A percentile compares a stretch with the other conserved stretches of the same genome.
These are phyloP conservation scores for Melipona quadrifasciata DNA, from an alignment of 1,140 invertebrate genomes.

Conservation along the genomic window DNA sequence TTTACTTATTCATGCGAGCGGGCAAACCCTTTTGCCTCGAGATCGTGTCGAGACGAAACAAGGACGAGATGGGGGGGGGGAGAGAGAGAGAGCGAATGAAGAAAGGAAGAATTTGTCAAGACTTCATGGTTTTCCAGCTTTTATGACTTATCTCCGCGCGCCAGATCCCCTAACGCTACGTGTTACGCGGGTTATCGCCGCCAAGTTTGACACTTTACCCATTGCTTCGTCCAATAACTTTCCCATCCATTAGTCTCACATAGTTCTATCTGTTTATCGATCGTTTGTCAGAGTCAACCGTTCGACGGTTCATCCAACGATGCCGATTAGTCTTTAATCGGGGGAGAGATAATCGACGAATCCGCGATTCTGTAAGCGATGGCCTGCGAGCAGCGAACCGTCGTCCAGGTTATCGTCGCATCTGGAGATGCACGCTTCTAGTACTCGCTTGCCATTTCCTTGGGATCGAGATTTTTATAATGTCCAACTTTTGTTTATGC, in stretches of 20 bases:
- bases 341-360: too few species aligned
- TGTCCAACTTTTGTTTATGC: too few species aligned
- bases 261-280: background rate
- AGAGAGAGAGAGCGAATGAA: background rate
- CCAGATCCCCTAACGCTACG: background rate
- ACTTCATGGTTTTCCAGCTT: too few species aligned
- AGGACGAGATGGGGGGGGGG: background rate
- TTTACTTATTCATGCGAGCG: slow-evolving; percentile 10
- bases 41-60: background rate
- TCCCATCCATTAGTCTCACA: background rate
- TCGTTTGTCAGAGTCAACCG: background rate
- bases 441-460: too few species aligned
- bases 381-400: too few species aligned
- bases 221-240: too few species aligned
- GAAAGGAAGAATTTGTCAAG: background rate
- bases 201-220: background rate
- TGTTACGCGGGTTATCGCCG: background rate
- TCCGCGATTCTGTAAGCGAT: too few species aligned
- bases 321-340: background rate
- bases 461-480: too few species aligned
- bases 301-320: background rate
- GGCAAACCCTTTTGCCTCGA: background rate
- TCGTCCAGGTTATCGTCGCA: too few species aligned
- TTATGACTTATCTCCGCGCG: background rate
- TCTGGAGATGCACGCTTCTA: background rate